These are phyloP conservation scores for Gymnarchus niloticus DNA, from an alignment of 2,113 vertebrate species.

Conservation along the genomic window DNA sequence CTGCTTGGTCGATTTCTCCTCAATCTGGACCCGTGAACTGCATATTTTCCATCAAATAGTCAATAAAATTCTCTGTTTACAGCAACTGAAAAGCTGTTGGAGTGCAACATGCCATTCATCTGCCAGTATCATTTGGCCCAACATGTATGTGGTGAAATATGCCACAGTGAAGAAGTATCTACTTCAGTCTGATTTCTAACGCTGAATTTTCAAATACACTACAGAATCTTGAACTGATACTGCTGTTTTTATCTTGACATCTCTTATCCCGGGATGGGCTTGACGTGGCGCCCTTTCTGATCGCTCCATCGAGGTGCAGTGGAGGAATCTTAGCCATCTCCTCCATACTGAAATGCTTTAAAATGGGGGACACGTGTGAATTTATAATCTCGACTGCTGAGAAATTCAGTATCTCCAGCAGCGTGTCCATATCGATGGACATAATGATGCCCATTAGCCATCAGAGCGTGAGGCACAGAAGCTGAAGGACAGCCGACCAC, in stretches of 20 bases:
- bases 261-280: too few relatives aligned
- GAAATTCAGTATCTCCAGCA: not conserved
- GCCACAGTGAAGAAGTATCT: not conserved
- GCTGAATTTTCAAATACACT: not conserved
- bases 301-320: not conserved
- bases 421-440: not conserved
- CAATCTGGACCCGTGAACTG: not conserved
- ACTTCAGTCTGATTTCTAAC: not conserved
- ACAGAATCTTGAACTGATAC: not conserved
- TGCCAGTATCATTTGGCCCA: not conserved
- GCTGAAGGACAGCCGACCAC: constrained; percentile 37
- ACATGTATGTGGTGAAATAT: not conserved
- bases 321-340: not conserved
- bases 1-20: not conserved
- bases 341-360: not conserved
- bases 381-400: not conserved
- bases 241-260: not conserved
- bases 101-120: not conserved
- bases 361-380: not conserved
- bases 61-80: not conserved
- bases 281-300: too few relatives aligned
- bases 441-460: not conserved
- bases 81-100: not conserved
- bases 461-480: constrained; percentile 7
- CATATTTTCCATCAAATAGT: not conserved